Conservation (phyloP, 2,888 invertebrate species). For the Bursaphelenchus okinawaensis region DNA sequence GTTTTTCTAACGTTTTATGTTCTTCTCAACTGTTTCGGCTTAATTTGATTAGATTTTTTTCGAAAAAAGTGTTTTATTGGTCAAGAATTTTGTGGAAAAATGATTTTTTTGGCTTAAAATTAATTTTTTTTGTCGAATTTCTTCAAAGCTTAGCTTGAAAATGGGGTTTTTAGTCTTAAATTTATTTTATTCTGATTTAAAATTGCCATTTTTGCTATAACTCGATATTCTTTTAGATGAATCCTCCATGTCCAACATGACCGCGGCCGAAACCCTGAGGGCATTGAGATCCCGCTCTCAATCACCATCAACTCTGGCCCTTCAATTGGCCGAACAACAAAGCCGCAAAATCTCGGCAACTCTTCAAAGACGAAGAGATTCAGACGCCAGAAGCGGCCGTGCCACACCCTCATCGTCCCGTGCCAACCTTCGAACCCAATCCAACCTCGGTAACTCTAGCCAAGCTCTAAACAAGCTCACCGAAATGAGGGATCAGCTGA, state of each 20-base stretch:
- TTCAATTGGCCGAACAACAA: slow-evolving; percentile 25
- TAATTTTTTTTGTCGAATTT: neutral
- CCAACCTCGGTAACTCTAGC: slow-evolving; percentile 18
- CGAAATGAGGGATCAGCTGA: slow-evolving; percentile 25
- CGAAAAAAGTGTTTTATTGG: too few relatives aligned
- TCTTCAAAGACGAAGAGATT: slow-evolving; percentile 15
- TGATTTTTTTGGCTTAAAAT: too few relatives aligned
- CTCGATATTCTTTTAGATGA: neutral
- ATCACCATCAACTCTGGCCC: slow-evolving; percentile 29
- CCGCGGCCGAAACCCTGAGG: slow-evolving; percentile 2
- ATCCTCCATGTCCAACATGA: neutral
- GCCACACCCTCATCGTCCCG: slow-evolving; percentile 27
- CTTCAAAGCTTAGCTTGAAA: too few relatives aligned
- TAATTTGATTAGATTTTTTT: too few relatives aligned
- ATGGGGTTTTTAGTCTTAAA: too few relatives aligned
- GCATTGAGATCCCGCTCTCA: slow-evolving; percentile 33
- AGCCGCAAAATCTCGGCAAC: slow-evolving; percentile 5
- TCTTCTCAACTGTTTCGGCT: too few relatives aligned
- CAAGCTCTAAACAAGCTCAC: slow-evolving; percentile 27
- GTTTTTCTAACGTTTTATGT: too few relatives aligned
- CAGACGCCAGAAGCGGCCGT: slow-evolving; percentile 16
- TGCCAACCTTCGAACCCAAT: slow-evolving; percentile 19
- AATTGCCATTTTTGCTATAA: too few relatives aligned
- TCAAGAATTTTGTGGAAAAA: too few relatives aligned
- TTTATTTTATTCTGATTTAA: too few relatives aligned